Evolutionary conservation across 2,797 vertebrate species (phyloP), one percentile per base, ranked within the genome.

Genomic region (Anguilla marmorata): DNA sequence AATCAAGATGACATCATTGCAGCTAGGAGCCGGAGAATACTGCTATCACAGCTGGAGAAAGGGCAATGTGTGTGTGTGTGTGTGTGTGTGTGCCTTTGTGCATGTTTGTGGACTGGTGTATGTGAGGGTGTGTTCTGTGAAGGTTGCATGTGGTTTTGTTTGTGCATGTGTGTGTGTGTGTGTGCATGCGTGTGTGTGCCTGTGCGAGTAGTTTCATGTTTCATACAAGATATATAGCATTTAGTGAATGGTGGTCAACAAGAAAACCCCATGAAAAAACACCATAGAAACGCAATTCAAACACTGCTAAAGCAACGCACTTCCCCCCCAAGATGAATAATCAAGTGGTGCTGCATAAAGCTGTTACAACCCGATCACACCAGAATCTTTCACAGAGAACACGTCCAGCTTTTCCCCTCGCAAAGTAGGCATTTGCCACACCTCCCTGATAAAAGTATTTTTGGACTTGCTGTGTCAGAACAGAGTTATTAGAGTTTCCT

Each of bases 41-140:
- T 41, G 74, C 41, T 45, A 37, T 79, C 37, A 79, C 74, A 79
- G 74, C 30, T 16, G 74, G 74, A 45, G 37, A 27, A 41, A 76
- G 33, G 79, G 21, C 8, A 12, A 50, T 74, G 41, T 54, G 8
- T 86, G 21, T 54, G 54, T 60, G 86, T 84, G 54, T 41, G 87
- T 84, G 82, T 63, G 33, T 74, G 30, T 30, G 69, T 33, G 69
- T 11, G 69, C 30, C 1, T 9, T 3, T n/a, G 63, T n/a, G 63
- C 2, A 8, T 27, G 24, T 27, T 4, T 66, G 63, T 66, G 63
- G 45, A 84, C 85, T 72, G 33, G 82, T 37, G 30, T 50, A 12
- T 82, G 79, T 86, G 88, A 84, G 83, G 85, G 69, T 58, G 88
- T 66, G 76, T 85, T 63, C 79, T 89, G 89, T 89, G 8, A 88